Evolutionary conservation across 2,888 invertebrate genomes (phyloP), one percentile per base, ranked within the genome.

Genomic region (Bibio marci): DNA sequence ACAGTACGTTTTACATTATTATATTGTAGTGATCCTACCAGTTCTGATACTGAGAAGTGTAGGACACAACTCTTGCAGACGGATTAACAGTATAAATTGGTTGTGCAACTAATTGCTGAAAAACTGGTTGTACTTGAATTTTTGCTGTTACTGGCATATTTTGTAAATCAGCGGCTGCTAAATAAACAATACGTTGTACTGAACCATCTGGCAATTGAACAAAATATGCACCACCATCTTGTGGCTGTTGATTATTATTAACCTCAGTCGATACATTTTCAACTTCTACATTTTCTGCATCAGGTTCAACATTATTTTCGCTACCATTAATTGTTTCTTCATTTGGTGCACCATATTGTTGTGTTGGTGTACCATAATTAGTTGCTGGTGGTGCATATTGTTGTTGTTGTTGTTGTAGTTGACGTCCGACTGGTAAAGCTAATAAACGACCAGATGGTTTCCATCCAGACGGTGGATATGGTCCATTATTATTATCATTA

Each of bases 391-490:
- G n/a, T n/a, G n/a, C n/a, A n/a, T n/a, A n/a, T n/a, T n/a, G n/a
- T n/a, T 10, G n/a, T 17, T 14, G 18, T 32, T 30, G 26, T 12
- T 18, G 13, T 30, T 18, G 28, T 31, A 12, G n/a, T 25, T 36
- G 25, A 5, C 13, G 4, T 22, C 18, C 38, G 11, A 22, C 17
- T 30, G 43, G 43, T 26, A 43, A 37, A 8, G 25, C 22, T 25
- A 43, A 35, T 17, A 35, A 15, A 11, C 28, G 33, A 14, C 43
- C 43, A 15, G 15, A 25, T 34, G 43, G 43, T 30, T 30, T 36
- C 43, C 43, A 43, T 5, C 43, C 43, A 11, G 38, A 30, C 37
- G 41, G 39, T 35, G 27, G n/a, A 35, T 43, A 43, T 30, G 38
- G 38, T 27, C 26, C 35, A 28, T 18, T 25, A 13, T 11, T 17